A percentile compares a stretch with the other conserved stretches of the same genome.
These are phyloP conservation scores for Gila robusta DNA, from an alignment of 2,797 vertebrate species.

Conservation along the genomic window DNA sequence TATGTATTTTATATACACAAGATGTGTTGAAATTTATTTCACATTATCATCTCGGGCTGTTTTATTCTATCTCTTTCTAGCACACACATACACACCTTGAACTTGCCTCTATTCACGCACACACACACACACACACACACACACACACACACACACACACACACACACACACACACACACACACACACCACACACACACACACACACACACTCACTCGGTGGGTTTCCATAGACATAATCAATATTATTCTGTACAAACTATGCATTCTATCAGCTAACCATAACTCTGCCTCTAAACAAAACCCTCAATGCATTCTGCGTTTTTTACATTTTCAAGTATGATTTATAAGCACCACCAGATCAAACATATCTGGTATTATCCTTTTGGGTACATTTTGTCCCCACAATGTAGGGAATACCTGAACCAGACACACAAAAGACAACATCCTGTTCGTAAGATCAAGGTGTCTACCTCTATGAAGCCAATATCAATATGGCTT, in stretches of 20 bases:
- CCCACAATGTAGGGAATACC: too few relatives aligned
- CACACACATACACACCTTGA: not conserved
- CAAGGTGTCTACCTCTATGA: slow-evolving; percentile 46
- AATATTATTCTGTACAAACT: too few relatives aligned
- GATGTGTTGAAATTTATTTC: not conserved
- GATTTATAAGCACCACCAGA: too few relatives aligned
- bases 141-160: too few relatives aligned
- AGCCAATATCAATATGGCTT: slow-evolving; percentile 25
- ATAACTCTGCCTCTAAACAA: too few relatives aligned
- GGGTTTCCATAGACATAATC: too few relatives aligned
- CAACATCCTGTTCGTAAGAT: not conserved
- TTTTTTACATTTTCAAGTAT: too few relatives aligned
- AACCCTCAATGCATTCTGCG: too few relatives aligned
- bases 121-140: not conserved
- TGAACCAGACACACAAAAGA: not conserved
- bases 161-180: not conserved
- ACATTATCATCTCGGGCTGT: not conserved
- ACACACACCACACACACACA: not conserved
- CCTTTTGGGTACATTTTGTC: too few relatives aligned
- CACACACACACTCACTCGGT: too few relatives aligned
- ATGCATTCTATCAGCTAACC: too few relatives aligned
- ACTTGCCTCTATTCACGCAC: not conserved
- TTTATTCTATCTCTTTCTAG: not conserved
- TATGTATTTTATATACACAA: not conserved
- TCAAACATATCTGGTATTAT: too few relatives aligned